These are phyloP conservation scores for Dendrocincla tyrannina DNA, from an alignment of 2,797 vertebrate species.

Conservation along the genomic window DNA sequence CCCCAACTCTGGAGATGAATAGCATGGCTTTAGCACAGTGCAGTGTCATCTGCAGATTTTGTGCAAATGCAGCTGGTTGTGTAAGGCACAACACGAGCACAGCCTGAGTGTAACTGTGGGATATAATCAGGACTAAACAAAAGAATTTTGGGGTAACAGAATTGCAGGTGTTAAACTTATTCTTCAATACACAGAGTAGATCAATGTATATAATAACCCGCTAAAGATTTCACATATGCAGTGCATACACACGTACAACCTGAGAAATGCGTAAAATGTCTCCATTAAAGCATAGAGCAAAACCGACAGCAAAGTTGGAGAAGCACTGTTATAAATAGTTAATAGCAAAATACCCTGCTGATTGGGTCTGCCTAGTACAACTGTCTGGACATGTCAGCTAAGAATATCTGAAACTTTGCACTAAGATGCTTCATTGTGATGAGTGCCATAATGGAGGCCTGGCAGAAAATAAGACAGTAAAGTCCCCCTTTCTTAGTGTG, in stretches of 20 bases:
- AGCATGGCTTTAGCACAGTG: background rate
- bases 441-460: background rate
- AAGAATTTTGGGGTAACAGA: background rate
- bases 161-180: background rate
- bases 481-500: background rate
- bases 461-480: background rate
- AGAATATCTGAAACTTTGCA: background rate
- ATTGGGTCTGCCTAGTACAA: background rate
- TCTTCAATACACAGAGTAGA: background rate
- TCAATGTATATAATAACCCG: background rate
- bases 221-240: background rate
- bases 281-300: background rate
- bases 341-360: background rate
- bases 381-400: background rate
- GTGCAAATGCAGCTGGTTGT: background rate
- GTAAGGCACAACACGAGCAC: background rate
- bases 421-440: background rate
- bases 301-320: background rate
- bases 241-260: background rate
- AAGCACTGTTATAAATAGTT: background rate
- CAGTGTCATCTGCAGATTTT: background rate
- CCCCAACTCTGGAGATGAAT: rapidly evolving
- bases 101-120: background rate
- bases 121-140: rapidly evolving
- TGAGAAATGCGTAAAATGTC: background rate